A percentile compares a stretch with the other conserved stretches of the same genome.
Conservation (phyloP, 1,140 invertebrate species). For the Atta texana region DNA sequence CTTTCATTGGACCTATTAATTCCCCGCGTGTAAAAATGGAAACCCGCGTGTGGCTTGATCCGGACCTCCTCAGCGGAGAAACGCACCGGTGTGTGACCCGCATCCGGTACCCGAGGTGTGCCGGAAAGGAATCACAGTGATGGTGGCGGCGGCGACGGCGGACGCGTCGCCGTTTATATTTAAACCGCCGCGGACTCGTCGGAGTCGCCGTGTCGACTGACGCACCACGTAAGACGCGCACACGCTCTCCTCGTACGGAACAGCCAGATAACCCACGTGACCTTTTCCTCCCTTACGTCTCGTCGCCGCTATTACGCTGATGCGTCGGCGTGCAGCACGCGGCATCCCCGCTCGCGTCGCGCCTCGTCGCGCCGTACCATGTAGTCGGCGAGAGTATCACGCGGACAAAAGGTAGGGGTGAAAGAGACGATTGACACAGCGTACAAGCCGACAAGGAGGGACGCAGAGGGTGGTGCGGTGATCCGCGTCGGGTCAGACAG, state of each 20-base stretch:
- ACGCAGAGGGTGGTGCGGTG: constrained; percentile 16
- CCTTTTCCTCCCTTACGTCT: constrained; percentile 64
- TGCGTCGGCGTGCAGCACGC: constrained; percentile 53
- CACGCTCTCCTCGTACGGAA: constrained; percentile 71
- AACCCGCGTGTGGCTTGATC: constrained; percentile 4
- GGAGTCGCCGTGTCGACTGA: constrained; percentile 76
- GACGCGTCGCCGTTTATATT: constrained; percentile 72
- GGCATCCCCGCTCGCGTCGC: constrained; percentile 38
- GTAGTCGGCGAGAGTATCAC: constrained; percentile 43
- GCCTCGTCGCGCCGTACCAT: not conserved
- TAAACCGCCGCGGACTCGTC: constrained; percentile 74
- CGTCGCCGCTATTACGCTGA: constrained; percentile 37
- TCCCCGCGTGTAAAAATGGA: constrained; percentile 41
- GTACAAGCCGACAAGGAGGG: constrained; percentile 11
- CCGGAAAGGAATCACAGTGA: constrained; percentile 48
- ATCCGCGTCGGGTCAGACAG: constrained; percentile 54
- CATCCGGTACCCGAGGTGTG: constrained; percentile 59
- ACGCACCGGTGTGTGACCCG: constrained; percentile 45
- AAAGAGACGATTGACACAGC: constrained; percentile 62
- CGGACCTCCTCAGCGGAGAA: constrained; percentile 39
- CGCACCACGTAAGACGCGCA: constrained; percentile 80
- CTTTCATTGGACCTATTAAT: constrained; percentile 27
- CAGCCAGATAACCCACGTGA: constrained; percentile 81
- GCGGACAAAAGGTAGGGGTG: constrained; percentile 58
- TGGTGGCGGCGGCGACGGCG: not conserved